phyloP scores from a whole-genome alignment of 1,140 invertebrate genomes.

The Pentalonia nigronervosa region DNA sequence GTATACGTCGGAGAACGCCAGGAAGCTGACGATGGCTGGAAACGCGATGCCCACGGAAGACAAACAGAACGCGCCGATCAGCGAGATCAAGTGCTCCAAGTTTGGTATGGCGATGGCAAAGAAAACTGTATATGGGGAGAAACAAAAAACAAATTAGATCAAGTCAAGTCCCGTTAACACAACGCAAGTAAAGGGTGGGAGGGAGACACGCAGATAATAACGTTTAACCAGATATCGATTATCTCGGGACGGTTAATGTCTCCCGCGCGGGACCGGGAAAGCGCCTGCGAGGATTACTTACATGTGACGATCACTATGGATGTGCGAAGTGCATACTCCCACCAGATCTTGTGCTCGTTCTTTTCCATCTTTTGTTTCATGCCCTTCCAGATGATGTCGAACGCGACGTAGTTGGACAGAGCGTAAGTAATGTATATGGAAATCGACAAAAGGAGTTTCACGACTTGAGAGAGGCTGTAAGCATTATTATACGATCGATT shows the following conservation, averaged over 20 bases:
- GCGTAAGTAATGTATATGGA: constrained; percentile 86
- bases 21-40: constrained; percentile 81
- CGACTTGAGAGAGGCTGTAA: constrained; percentile 75
- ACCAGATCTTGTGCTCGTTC: constrained; percentile 65
- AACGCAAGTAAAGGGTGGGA: not conserved
- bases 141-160: not conserved
- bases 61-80: constrained; percentile 85
- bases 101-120: constrained; percentile 81
- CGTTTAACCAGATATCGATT: not conserved
- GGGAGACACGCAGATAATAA: too few species aligned
- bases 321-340: constrained; percentile 75
- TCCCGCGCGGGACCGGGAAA: not conserved
- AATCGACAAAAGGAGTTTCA: constrained; percentile 78
- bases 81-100: constrained; percentile 83
- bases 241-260: not conserved
- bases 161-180: not conserved
- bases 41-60: constrained; percentile 83
- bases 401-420: constrained; percentile 88
- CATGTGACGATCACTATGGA: constrained; percentile 77
- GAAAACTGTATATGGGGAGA: constrained; percentile 70
- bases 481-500: not conserved
- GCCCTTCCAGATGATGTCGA: constrained; percentile 85
- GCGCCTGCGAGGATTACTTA: constrained; percentile 68
- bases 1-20: constrained; percentile 71
- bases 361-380: constrained; percentile 64